These are phyloP conservation scores for Epizoanthus stellaris DNA, from an alignment of 92 coral and sea anemone species.

Conservation along the genomic window DNA sequence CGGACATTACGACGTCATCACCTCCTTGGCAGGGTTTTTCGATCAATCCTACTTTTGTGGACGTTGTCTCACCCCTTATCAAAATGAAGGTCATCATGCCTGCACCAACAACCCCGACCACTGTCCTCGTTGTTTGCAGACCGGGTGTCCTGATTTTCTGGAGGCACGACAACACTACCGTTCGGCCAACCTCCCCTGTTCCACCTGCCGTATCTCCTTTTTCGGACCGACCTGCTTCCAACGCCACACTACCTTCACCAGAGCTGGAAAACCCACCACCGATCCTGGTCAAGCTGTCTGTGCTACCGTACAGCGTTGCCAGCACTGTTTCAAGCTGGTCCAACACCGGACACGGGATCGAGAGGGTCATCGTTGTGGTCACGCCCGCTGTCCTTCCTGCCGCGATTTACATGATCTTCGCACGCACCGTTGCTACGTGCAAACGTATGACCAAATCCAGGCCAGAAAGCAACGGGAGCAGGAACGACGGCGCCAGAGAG, in stretches of 20 bases:
- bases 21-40: conserved; percentile 41
- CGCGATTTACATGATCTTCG: too few species aligned
- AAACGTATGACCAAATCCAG: neutral
- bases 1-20: conserved; percentile 48
- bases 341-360: too few species aligned
- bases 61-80: conserved; percentile 20
- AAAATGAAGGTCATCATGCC: conserved; percentile 17
- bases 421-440: neutral
- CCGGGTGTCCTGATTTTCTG: conserved; percentile 9
- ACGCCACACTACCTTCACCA: neutral
- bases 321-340: too few species aligned
- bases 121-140: conserved; percentile 19
- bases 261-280: neutral
- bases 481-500: neutral
- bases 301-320: too few species aligned
- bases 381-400: too few species aligned
- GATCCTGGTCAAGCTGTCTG: too few species aligned
- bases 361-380: too few species aligned
- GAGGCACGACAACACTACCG: neutral
- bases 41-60: conserved; percentile 19
- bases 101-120: conserved; percentile 27
- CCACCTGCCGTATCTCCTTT: neutral
- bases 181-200: neutral
- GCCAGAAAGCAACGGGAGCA: conserved; percentile 1
- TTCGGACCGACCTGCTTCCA: neutral